phyloP scores from a whole-genome alignment of 1,140 invertebrate genomes.

The Drosophila willistoni region DNA sequence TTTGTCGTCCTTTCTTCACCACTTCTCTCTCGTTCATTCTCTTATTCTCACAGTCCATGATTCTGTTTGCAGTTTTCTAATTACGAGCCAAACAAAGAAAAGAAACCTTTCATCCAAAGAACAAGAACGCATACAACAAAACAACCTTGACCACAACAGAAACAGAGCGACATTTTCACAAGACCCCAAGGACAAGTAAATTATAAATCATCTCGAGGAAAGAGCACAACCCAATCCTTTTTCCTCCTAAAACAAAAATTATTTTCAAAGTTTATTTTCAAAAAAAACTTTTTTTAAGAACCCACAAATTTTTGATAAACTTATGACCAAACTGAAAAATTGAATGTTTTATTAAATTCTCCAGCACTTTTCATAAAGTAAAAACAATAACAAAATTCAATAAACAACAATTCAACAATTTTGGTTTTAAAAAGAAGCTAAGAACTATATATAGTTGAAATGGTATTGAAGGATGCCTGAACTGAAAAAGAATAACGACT shows the following conservation, averaged over 20 bases:
- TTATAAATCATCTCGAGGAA: conserved; percentile 6
- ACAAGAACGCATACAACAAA: neutral
- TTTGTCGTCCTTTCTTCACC: conserved; percentile 35
- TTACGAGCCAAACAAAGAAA: conserved; percentile 40
- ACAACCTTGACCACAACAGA: conserved; percentile 46
- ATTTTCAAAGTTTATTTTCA: conserved; percentile 8
- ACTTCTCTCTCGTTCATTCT: conserved; percentile 8
- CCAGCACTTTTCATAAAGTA: neutral
- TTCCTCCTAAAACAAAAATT: neutral
- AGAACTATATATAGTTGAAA: neutral
- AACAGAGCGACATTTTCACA: neutral
- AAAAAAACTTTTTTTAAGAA: neutral
- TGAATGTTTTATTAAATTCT: neutral
- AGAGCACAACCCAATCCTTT: neutral
- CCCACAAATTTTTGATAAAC: conserved; percentile 1
- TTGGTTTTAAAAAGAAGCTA: neutral
- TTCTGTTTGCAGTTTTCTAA: conserved; percentile 59
- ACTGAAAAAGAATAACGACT: too few relatives aligned
- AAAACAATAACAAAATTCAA: neutral
- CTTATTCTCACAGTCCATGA: neutral
- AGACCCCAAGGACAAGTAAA: conserved; percentile 7
- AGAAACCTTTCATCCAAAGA: conserved; percentile 17
- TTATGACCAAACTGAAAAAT: neutral
- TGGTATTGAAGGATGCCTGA: neutral
- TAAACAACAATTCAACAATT: neutral